phyloP scores from a whole-genome alignment of 2,113 vertebrate genomes.

The Mobula hypostoma region DNA sequence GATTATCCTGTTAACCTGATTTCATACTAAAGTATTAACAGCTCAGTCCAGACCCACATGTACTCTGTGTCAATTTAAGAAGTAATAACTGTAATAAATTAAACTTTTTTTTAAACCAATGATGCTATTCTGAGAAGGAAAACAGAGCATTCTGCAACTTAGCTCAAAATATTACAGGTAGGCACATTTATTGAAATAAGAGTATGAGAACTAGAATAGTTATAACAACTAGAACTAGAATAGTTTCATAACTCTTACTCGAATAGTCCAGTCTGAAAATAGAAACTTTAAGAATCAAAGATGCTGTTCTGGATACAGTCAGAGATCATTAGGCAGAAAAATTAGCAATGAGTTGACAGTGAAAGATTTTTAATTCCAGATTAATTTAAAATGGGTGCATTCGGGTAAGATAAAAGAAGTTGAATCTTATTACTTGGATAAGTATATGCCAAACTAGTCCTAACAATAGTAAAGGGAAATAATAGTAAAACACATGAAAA shows the following conservation, averaged over 20 bases:
- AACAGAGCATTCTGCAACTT: not conserved
- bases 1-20: not conserved
- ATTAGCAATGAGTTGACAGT: not conserved
- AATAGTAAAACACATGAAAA: not conserved
- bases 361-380: not conserved
- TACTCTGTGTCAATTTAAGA: not conserved
- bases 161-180: not conserved
- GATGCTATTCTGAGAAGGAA: not conserved
- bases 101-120: not conserved
- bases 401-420: not conserved
- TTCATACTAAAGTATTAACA: not conserved
- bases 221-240: too few relatives aligned
- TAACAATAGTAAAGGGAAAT: not conserved
- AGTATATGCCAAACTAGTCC: too few relatives aligned
- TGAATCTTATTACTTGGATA: not conserved
- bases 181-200: not conserved
- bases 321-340: not conserved
- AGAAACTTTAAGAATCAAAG: too few relatives aligned
- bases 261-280: too few relatives aligned
- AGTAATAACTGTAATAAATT: not conserved
- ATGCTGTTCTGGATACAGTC: not conserved
- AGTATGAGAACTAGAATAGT: not conserved
- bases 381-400: not conserved
- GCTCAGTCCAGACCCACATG: not conserved
- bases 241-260: too few relatives aligned